phyloP scores from a whole-genome alignment of 1,140 invertebrate species.

The Brachionus koreanus region DNA sequence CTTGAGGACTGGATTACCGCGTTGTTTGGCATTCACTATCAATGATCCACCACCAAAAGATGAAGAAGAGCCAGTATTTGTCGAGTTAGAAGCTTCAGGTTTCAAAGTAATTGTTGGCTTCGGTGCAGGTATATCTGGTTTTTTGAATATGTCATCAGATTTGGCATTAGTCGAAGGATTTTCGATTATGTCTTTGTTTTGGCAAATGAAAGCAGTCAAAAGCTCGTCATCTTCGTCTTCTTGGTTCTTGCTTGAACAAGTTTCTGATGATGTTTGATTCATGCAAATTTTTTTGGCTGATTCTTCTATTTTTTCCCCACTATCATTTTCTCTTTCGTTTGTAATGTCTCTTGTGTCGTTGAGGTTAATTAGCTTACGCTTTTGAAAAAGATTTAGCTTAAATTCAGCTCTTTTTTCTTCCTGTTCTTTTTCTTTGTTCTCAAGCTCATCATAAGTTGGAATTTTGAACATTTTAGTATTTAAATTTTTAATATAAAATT shows the following conservation, averaged over 20 bases:
- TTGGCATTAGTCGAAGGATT: too few relatives aligned
- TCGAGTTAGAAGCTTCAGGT: neutral
- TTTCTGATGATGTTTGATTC: neutral
- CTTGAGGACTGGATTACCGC: conserved; percentile 43
- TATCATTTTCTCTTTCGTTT: neutral
- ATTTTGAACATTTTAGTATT: conserved; percentile 44
- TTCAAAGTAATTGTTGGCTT: neutral
- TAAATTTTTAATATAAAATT: too few relatives aligned
- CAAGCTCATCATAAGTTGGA: conserved; percentile 43
- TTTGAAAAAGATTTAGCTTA: conserved; percentile 9
- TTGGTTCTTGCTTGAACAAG: neutral
- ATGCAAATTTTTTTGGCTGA: neutral
- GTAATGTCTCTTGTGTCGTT: conserved; percentile 20
- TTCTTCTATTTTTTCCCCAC: neutral
- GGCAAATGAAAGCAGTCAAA: neutral
- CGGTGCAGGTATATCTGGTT: neutral
- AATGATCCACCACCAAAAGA: conserved; percentile 14
- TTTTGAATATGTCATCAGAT: conserved; percentile 23
- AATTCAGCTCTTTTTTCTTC: neutral
- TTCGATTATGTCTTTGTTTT: conserved; percentile 41
- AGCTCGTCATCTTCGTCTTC: conserved; percentile 31
- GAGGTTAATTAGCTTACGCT: conserved; percentile 7
- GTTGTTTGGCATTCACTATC: conserved; percentile 20
- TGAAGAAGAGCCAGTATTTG: neutral
- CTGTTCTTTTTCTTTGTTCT: conserved; percentile 27